phyloP scores from a whole-genome alignment of 2,797 vertebrate species.

The Alcedo atthis region DNA sequence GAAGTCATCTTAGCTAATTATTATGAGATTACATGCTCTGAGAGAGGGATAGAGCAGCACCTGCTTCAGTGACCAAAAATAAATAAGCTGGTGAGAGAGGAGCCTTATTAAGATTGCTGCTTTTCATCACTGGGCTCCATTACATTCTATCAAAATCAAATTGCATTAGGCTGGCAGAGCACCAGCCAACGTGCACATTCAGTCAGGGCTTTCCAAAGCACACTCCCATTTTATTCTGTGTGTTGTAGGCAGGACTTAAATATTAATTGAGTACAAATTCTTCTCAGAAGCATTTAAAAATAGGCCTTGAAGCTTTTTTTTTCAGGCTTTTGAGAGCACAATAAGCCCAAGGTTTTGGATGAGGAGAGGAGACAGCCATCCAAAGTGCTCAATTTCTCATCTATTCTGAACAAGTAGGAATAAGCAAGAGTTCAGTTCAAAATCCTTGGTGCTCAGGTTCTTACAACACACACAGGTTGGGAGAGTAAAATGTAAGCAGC shows the following conservation, averaged over 20 bases:
- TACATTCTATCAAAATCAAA: slow-evolving; percentile 24
- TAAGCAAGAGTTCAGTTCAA: too few relatives aligned
- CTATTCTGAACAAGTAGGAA: too few relatives aligned
- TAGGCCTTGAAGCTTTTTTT: too few relatives aligned
- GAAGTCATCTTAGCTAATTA: not conserved
- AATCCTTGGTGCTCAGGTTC: too few relatives aligned
- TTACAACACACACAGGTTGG: too few relatives aligned
- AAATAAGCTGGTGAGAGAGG: slow-evolving; percentile 3
- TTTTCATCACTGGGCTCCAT: slow-evolving; percentile 22
- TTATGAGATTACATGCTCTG: not conserved
- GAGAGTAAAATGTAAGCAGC: too few relatives aligned
- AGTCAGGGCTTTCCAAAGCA: slow-evolving; percentile 23
- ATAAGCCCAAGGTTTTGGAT: too few relatives aligned
- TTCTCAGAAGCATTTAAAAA: too few relatives aligned
- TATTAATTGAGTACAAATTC: slow-evolving; percentile 36
- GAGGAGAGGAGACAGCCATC: too few relatives aligned
- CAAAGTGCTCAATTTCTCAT: too few relatives aligned
- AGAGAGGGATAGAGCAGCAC: not conserved
- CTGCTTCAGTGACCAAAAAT: not conserved
- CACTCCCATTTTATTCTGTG: slow-evolving; percentile 1
- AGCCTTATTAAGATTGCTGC: not conserved
- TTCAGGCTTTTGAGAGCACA: too few relatives aligned
- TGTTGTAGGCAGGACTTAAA: slow-evolving; percentile 19
- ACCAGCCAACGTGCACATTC: not conserved
- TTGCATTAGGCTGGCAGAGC: not conserved